phyloP scores from a whole-genome alignment of 2,888 invertebrate species.

The Clunio marinus region DNA sequence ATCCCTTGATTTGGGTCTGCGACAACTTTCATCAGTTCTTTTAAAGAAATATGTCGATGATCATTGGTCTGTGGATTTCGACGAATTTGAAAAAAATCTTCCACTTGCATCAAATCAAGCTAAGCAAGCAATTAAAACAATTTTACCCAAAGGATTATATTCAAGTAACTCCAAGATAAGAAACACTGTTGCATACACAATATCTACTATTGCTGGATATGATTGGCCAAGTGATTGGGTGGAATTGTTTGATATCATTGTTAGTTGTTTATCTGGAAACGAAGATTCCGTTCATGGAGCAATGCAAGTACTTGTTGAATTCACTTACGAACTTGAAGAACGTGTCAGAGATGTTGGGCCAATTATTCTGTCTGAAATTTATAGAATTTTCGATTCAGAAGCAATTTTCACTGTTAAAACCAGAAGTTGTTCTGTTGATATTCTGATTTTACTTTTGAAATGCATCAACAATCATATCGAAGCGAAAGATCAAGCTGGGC shows the following conservation, averaged over 20 bases:
- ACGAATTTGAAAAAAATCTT: constrained; percentile 57
- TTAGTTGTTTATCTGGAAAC: constrained; percentile 59
- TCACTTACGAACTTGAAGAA: constrained; percentile 61
- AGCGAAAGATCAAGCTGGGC: constrained; percentile 55
- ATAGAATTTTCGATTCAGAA: constrained; percentile 61
- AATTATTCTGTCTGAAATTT: constrained; percentile 65
- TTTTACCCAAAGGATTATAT: constrained; percentile 61
- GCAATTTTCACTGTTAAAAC: constrained; percentile 57
- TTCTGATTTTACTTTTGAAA: constrained; percentile 59
- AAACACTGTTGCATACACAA: constrained; percentile 64
- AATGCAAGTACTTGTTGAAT: constrained; percentile 62
- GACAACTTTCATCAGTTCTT: constrained; percentile 67
- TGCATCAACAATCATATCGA: constrained; percentile 48
- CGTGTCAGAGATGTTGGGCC: constrained; percentile 65
- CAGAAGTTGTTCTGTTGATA: constrained; percentile 62
- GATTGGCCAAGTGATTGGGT: constrained; percentile 73
- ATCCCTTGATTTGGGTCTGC: constrained; percentile 55
- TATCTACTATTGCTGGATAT: constrained; percentile 65
- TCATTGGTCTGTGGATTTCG: constrained; percentile 60
- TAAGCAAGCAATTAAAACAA: constrained; percentile 60
- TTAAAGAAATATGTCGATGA: constrained; percentile 67
- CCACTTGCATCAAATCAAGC: constrained; percentile 54
- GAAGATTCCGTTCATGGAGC: constrained; percentile 64
- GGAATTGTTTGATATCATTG: constrained; percentile 62
- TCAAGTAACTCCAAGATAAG: constrained; percentile 65